Evolutionary conservation across 2,888 invertebrate genomes (phyloP).

Genomic region (Microchrysa polita): DNA sequence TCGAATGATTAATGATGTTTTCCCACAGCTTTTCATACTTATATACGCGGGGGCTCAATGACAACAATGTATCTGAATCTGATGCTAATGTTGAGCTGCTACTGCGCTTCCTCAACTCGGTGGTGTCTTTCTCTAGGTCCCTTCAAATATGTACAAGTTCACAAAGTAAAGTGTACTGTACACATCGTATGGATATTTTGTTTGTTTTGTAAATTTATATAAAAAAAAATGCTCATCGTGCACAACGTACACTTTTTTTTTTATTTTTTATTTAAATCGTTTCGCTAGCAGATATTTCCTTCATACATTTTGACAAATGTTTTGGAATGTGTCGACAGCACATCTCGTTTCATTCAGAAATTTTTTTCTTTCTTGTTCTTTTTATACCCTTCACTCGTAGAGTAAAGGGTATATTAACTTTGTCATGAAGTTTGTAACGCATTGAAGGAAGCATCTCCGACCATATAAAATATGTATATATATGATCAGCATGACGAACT

Average conservation of each 20-base stretch:
- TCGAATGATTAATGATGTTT: slow-evolving; percentile 48
- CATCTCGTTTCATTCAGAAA: slow-evolving; percentile 44
- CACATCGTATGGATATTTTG: too few relatives aligned
- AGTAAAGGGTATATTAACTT: too few relatives aligned
- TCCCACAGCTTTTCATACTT: slow-evolving; percentile 25
- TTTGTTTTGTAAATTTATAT: slow-evolving; percentile 42
- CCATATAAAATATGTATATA: too few relatives aligned
- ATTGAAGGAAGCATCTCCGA: too few relatives aligned
- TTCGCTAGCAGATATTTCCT: slow-evolving; percentile 40
- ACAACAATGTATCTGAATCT: background rate
- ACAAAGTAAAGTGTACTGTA: too few relatives aligned
- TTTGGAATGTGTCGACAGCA: slow-evolving; percentile 51
- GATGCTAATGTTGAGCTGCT: slow-evolving; percentile 18
- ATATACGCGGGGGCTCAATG: slow-evolving; percentile 26
- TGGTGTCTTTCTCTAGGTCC: too few relatives aligned
- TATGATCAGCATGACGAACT: too few relatives aligned
- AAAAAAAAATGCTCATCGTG: slow-evolving; percentile 37
- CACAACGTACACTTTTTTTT: slow-evolving; percentile 39
- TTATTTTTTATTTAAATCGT: slow-evolving; percentile 44
- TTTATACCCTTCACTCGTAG: too few relatives aligned
- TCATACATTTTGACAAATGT: slow-evolving; percentile 51
- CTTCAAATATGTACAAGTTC: too few relatives aligned
- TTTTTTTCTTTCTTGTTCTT: too few relatives aligned
- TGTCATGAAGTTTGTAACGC: too few relatives aligned
- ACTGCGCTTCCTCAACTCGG: background rate